Evolutionary conservation across 2,797 vertebrate genomes (phyloP).

Genomic region (Sternotherus odoratus): DNA sequence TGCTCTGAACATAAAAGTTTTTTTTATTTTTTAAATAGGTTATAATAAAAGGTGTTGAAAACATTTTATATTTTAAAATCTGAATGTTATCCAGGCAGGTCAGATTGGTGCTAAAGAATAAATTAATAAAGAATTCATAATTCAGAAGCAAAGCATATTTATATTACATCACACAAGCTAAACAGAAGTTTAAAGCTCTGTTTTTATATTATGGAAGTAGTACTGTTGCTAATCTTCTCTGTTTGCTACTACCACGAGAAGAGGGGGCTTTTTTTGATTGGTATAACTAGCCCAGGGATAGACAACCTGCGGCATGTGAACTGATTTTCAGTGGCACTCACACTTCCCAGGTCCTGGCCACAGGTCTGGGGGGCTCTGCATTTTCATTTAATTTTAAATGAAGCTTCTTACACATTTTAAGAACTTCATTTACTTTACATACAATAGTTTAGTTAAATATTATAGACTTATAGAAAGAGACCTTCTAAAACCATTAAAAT

Average conservation of each 20-base stretch:
- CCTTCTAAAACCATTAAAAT: no score
- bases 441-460: no score
- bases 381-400: no score
- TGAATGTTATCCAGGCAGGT: background rate
- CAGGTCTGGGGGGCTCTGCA: no score
- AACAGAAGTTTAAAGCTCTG: background rate
- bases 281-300: background rate
- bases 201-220: background rate
- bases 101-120: background rate
- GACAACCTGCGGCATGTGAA: no score
- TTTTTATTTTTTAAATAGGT: background rate
- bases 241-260: background rate
- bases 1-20: background rate
- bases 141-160: background rate
- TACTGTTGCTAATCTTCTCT: background rate
- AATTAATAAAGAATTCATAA: background rate
- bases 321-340: no score
- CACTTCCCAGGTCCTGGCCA: no score
- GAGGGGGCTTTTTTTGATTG: background rate
- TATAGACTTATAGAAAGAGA: no score
- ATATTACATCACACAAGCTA: background rate
- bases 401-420: no score
- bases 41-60: background rate
- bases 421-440: no score
- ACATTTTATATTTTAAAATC: accelerated